A percentile compares a stretch with the other conserved stretches of the same genome.
Conservation (phyloP, 2,888 invertebrate species). For the Apocheima hispidaria region DNA sequence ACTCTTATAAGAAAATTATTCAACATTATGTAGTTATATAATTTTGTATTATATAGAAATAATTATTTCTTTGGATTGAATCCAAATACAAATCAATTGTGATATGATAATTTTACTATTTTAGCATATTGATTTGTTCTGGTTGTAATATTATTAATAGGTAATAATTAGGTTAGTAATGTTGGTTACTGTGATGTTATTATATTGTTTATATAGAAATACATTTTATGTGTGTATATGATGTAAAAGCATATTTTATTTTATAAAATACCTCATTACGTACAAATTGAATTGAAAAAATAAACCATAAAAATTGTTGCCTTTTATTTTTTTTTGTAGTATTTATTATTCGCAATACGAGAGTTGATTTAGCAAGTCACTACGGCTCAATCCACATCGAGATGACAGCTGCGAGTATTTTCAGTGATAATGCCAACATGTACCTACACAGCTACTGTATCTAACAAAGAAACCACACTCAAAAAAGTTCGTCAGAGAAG, state of each 20-base stretch:
- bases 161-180: slow-evolving; percentile 34
- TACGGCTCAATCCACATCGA: too few species aligned
- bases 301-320: too few species aligned
- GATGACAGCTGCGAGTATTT: too few species aligned
- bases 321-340: too few species aligned
- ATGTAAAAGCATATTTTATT: neutral
- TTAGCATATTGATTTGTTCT: slow-evolving; percentile 25
- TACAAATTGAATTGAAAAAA: too few species aligned
- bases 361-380: too few species aligned
- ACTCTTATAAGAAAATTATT: slow-evolving; percentile 1
- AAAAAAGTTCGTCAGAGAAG: too few species aligned
- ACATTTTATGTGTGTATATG: slow-evolving; percentile 35
- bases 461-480: too few species aligned
- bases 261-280: neutral
- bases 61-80: slow-evolving; percentile 27
- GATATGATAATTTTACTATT: slow-evolving; percentile 29
- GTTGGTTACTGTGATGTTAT: slow-evolving; percentile 50
- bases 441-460: too few species aligned
- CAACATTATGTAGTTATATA: neutral
- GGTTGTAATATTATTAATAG: slow-evolving; percentile 31
- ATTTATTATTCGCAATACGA: too few species aligned
- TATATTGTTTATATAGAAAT: slow-evolving; percentile 40
- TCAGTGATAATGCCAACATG: too few species aligned
- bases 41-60: slow-evolving; percentile 10
- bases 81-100: slow-evolving; percentile 38